Conservation (phyloP, 2,888 invertebrate genomes). For the Drosophila meridiana region DNA sequence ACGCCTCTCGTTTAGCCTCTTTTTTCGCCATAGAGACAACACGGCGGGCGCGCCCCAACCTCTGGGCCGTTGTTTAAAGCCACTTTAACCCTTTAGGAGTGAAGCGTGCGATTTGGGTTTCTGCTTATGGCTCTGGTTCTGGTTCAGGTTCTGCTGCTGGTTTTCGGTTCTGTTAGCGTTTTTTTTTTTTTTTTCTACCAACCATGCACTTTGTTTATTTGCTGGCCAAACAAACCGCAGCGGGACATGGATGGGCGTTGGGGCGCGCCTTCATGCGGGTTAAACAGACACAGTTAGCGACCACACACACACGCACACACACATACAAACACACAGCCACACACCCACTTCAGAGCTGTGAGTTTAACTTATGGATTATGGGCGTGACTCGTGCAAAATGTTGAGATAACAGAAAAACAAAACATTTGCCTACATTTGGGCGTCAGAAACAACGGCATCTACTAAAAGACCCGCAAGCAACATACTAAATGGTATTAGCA, state of each 20-base stretch:
- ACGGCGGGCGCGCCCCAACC: constrained; percentile 4
- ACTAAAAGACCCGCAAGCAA: constrained; percentile 36
- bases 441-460: constrained; percentile 41
- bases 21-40: constrained; percentile 31
- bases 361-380: constrained; percentile 78
- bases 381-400: constrained; percentile 66
- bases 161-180: constrained; percentile 26
- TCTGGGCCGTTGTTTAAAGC: constrained; percentile 48
- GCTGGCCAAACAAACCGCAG: constrained; percentile 38
- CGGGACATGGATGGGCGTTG: not conserved
- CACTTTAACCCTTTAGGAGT: constrained; percentile 69
- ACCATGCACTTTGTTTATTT: constrained; percentile 52
- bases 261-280: constrained; percentile 23
- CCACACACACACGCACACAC: constrained; percentile 28
- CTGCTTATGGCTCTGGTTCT: constrained; percentile 17
- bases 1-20: constrained; percentile 41
- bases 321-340: constrained; percentile 5
- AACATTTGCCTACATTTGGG: constrained; percentile 70
- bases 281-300: constrained; percentile 55
- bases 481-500: constrained; percentile 50
- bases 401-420: constrained; percentile 41
- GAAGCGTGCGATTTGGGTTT: constrained; percentile 61
- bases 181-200: constrained; percentile 20
- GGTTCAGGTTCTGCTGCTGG: constrained; percentile 1
- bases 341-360: constrained; percentile 28